Percentiles rank a stretch among this genome's conserved stretches.
These are phyloP conservation scores for Drosophila dives DNA, from an alignment of 2,888 invertebrate genomes.

Conservation along the genomic window DNA sequence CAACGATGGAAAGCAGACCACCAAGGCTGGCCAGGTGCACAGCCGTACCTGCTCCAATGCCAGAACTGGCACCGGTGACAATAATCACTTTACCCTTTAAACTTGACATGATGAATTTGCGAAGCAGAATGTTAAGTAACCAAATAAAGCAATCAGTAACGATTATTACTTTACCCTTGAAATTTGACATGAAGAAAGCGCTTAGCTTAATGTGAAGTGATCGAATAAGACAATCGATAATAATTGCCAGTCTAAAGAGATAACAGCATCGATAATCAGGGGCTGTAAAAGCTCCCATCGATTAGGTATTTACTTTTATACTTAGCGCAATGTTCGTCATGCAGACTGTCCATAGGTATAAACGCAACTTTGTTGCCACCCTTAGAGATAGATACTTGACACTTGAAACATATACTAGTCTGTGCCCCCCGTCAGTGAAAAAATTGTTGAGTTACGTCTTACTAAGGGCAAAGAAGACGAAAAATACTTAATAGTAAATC, in stretches of 20 bases:
- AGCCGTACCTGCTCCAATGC: slow-evolving; percentile 90
- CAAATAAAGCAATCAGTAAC: not conserved
- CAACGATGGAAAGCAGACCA: slow-evolving; percentile 88
- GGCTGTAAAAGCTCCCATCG: slow-evolving; percentile 1
- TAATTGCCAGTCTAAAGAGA: slow-evolving; percentile 23
- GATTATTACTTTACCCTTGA: slow-evolving; percentile 84
- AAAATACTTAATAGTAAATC: too few relatives aligned
- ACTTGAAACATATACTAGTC: too few relatives aligned
- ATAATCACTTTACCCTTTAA: slow-evolving; percentile 85
- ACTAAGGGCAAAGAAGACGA: too few relatives aligned
- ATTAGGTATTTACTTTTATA: too few relatives aligned
- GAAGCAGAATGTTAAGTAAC: slow-evolving; percentile 5
- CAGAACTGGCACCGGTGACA: slow-evolving; percentile 90
- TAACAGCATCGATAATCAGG: slow-evolving; percentile 16
- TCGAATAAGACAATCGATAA: not conserved
- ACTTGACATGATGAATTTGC: slow-evolving; percentile 60
- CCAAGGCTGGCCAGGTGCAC: slow-evolving; percentile 88
- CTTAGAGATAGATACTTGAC: too few relatives aligned
- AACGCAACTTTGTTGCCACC: too few relatives aligned
- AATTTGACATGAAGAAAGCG: slow-evolving; percentile 65
- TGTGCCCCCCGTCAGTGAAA: too few relatives aligned
- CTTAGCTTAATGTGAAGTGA: slow-evolving; percentile 4
- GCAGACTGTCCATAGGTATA: too few relatives aligned
- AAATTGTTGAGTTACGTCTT: too few relatives aligned
- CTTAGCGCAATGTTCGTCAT: too few relatives aligned